Evolutionary conservation across 2,113 vertebrate species (phyloP), one percentile per base, ranked within the genome.

Genomic region (Gallinago paraguaiae): DNA sequence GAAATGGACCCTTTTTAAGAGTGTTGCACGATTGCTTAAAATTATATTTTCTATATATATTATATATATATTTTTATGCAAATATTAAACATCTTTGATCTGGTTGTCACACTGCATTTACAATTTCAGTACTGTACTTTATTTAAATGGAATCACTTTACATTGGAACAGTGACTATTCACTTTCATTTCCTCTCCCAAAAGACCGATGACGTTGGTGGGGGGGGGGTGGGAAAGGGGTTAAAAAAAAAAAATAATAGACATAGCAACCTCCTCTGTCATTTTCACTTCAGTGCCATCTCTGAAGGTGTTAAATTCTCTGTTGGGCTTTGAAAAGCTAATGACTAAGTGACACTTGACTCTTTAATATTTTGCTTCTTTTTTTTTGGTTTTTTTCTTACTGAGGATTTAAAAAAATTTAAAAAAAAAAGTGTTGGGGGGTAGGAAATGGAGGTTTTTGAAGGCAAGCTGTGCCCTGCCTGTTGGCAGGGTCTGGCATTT

Each of bases 61-160:
- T 97, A 97, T 98, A 97, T 97, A 97, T 97, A 96, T 97, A 95
- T 97, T 97, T 97, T 98, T 97, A 97, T 97, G 90, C 92, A 94
- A 96, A 92, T 97, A 98, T 97, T 95, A 98, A 97, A 97, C 94
- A 97, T 96, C 93, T 97, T 97, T 94, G 92, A 98, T 98, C 96
- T 97, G 98, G 97, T 97, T 98, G 95, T 97, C 97, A 97, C 97
- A 97, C 97, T 98, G 98, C 97, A 97, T 98, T 98, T 97, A 97
- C 97, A 94, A 97, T 92, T 95, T 98, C 96, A 98, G 97, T 98
- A 98, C 98, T 98, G 98, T 98, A 98, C 90, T 96, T 97, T 97
- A 94, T 97, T 98, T 97, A 97, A 98, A 96, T 97, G 86, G 92
- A 97, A 88, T 98, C 93, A 93, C 95, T 97, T 97, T 94, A 69